Percentiles rank a stretch among this genome's conserved stretches.
Conservation (phyloP, 1,140 invertebrate species). For the Drosophila santomea region DNA sequence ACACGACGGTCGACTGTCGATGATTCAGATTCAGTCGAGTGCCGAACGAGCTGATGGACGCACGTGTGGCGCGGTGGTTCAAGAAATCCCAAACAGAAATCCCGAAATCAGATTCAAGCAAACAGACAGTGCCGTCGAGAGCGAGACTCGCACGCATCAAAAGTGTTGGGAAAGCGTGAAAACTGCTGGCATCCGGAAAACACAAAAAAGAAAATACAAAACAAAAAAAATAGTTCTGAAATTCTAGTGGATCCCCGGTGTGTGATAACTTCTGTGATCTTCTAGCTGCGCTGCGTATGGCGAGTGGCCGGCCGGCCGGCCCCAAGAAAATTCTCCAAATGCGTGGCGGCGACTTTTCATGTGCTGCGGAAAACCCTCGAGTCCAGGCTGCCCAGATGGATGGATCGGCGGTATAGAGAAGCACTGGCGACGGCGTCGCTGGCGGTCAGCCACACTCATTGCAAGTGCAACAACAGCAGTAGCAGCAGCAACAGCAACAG, state of each 20-base stretch:
- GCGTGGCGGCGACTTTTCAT: slow-evolving; percentile 69
- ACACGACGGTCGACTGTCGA: slow-evolving; percentile 36
- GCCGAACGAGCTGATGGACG: slow-evolving; percentile 73
- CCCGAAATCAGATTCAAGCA: slow-evolving; percentile 3
- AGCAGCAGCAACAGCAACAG: slow-evolving; percentile 2
- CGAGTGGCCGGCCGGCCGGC: slow-evolving; percentile 76
- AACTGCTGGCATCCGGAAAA: slow-evolving; percentile 31
- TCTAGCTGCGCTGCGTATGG: slow-evolving; percentile 35
- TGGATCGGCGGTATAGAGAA: slow-evolving; percentile 69
- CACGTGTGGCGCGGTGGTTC: slow-evolving; percentile 67
- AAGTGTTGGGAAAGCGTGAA: slow-evolving; percentile 45
- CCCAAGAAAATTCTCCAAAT: slow-evolving; percentile 48
- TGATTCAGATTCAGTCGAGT: slow-evolving; percentile 76
- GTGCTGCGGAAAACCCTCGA: slow-evolving; percentile 56
- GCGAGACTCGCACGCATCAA: slow-evolving; percentile 24
- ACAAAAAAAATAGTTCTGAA: not conserved
- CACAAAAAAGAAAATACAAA: not conserved
- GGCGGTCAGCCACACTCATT: slow-evolving; percentile 35
- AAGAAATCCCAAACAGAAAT: slow-evolving; percentile 1
- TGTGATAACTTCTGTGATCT: slow-evolving; percentile 33
- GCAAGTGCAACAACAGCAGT: slow-evolving; percentile 22
- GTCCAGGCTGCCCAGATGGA: slow-evolving; percentile 67
- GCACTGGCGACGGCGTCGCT: slow-evolving; percentile 51
- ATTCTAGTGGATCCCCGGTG: not conserved
- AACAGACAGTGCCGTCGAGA: slow-evolving; percentile 6